Percentiles rank a stretch among this genome's conserved stretches.
Conservation (phyloP, 2,888 invertebrate species). For the Tenthredo amoena region DNA sequence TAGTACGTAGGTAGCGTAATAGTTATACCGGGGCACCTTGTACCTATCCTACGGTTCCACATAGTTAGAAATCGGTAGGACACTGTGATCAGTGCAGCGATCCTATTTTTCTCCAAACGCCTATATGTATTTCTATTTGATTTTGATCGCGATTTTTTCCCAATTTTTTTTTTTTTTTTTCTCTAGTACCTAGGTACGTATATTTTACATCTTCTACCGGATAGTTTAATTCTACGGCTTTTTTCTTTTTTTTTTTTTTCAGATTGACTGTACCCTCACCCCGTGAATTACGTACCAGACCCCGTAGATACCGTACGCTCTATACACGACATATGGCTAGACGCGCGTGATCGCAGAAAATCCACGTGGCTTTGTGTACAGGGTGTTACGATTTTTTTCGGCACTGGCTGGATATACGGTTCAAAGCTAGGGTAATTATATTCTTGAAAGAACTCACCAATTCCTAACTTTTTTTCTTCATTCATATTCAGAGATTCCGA, state of each 20-base stretch:
- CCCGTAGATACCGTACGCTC: neutral
- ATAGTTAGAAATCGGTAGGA: too few species aligned
- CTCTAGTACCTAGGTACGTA: too few species aligned
- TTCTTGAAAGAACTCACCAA: too few species aligned
- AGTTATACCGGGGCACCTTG: too few species aligned
- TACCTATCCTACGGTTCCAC: too few species aligned
- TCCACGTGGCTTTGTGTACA: slow-evolving; percentile 24
- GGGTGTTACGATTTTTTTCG: neutral
- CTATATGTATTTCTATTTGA: neutral
- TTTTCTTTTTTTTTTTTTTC: neutral
- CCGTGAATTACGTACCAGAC: slow-evolving; percentile 9
- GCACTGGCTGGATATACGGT: too few species aligned
- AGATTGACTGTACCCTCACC: slow-evolving; percentile 5
- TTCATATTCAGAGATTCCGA: neutral
- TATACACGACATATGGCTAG: slow-evolving; percentile 26
- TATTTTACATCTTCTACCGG: neutral
- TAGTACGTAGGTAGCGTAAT: neutral
- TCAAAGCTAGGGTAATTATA: too few species aligned
- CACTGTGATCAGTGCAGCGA: too few species aligned
- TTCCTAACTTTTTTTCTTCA: too few species aligned
- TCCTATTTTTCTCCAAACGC: too few species aligned
- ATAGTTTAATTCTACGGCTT: neutral
- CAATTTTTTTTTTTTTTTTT: neutral
- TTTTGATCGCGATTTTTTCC: neutral
- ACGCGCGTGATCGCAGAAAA: slow-evolving; percentile 38